A percentile compares a stretch with the other conserved stretches of the same genome.
phyloP scores from a whole-genome alignment of 2,113 vertebrate species.

The Antechinus flavipes region DNA sequence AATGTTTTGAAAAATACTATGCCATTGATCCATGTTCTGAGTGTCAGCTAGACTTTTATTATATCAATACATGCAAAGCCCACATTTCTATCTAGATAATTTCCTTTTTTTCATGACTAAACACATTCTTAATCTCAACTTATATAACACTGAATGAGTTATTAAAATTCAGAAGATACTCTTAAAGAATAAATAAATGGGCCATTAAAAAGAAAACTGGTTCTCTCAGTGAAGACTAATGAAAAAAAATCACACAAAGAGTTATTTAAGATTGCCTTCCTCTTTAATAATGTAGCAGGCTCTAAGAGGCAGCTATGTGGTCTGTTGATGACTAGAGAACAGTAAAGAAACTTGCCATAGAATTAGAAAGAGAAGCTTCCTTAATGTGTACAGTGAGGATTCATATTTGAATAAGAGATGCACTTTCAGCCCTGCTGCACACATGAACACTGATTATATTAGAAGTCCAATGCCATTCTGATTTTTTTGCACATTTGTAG shows the following conservation, averaged over 20 bases:
- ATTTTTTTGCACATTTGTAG: not conserved
- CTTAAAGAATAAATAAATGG: slow-evolving; percentile 39
- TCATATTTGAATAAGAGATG: not conserved
- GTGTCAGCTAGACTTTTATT: slow-evolving; percentile 46
- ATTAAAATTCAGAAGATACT: slow-evolving; percentile 27
- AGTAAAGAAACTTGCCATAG: not conserved
- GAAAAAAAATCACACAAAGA: slow-evolving; percentile 29
- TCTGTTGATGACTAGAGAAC: not conserved
- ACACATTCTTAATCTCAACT: slow-evolving; percentile 67
- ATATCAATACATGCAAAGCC: slow-evolving; percentile 60
- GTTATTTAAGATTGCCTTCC: slow-evolving; percentile 34
- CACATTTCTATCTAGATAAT: slow-evolving; percentile 67
- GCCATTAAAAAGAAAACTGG: slow-evolving; percentile 43
- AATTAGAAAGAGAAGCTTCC: slow-evolving; percentile 7
- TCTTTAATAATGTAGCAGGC: slow-evolving; percentile 54
- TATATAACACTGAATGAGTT: not conserved
- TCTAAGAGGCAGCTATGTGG: slow-evolving; percentile 15
- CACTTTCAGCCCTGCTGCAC: slow-evolving; percentile 5
- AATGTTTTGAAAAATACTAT: slow-evolving; percentile 46
- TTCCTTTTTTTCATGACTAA: slow-evolving; percentile 48
- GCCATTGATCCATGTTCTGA: slow-evolving; percentile 14
- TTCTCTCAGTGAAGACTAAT: slow-evolving; percentile 25
- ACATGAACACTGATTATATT: not conserved
- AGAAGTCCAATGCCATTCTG: not conserved
- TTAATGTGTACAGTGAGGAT: not conserved